Base-by-base conservation (phyloP, 2,888 invertebrate genomes). In the Ectemnius lituratus region DNA sequence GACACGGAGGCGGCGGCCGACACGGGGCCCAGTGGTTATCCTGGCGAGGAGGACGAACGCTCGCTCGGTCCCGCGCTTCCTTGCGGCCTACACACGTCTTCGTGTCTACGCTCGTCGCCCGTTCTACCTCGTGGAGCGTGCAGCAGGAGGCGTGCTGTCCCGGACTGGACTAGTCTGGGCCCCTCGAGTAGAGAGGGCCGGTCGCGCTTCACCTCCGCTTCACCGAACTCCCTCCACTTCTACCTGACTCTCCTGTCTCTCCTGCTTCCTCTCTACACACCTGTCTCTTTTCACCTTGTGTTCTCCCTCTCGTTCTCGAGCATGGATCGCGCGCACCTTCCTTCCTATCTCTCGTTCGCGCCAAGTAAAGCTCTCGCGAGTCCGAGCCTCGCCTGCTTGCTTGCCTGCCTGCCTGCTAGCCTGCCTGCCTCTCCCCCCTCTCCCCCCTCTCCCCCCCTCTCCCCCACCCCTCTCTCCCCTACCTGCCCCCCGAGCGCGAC, bases 91-190 rank as follows among this genome's bases (percentile, higher is more conserved):
- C 37, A 37, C 37, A 37, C 82, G 82, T 86, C 81, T 78, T 84
- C 82, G 85, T 86, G 81, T 78, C 81, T 81, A 76, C 81, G 84
- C 83, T 83, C 80, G 75, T 37, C 37, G 37, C 37, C 79, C 83
- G 83, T 83, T 86, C 85, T 86, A 89, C 87, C 87, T 89, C 86
- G 86, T 90, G 88, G 87, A 90, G 89, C 90, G 89, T 89, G 89
- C 89, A 89, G 88, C 90, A 89, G 89, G 89, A 90, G 90, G 90
- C 90, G 90, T 90, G 90, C 90, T 90, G 89, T 90, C 89, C 89
- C 88, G 87, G 88, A 90, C 89, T 90, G 90, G 89, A 90, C 90
- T 90, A 90, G 88, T 86, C 87, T 85, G 88, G 90, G 89, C 89
- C 90, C 88, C 89, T 86, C 84, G 86, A 84, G 85, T 87, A 87